Evolutionary conservation across 2,797 vertebrate genomes (phyloP).

Genomic region (Antrozous pallidus): DNA sequence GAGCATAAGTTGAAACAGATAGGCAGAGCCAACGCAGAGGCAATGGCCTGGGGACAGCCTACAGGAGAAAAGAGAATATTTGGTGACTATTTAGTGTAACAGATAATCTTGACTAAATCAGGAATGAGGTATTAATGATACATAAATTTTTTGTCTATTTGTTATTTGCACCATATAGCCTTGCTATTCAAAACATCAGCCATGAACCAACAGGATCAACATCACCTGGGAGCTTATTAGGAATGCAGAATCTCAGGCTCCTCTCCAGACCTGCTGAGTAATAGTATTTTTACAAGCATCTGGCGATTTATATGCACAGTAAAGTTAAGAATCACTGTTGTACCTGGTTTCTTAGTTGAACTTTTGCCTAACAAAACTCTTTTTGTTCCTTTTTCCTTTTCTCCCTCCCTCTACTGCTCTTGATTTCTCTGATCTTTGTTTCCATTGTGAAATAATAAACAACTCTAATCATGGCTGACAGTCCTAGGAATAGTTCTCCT

Average conservation of each 20-base stretch:
- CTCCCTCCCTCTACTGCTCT: not conserved
- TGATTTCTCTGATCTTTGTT: constrained; percentile 28
- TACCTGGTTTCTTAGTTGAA: constrained; percentile 10
- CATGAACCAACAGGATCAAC: not conserved
- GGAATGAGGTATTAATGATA: not conserved
- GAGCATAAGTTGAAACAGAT: constrained; percentile 25
- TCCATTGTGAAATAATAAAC: constrained; percentile 22
- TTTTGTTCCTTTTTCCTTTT: not conserved
- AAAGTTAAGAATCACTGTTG: not conserved
- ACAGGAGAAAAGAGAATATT: constrained; percentile 23
- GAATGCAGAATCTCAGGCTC: not conserved
- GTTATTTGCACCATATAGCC: not conserved
- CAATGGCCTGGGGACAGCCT: not conserved
- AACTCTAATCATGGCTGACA: not conserved
- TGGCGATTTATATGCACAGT: not conserved
- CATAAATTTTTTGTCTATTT: not conserved
- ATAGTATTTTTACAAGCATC: not conserved
- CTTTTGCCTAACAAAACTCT: constrained; percentile 10
- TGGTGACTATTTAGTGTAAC: not conserved
- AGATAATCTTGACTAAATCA: constrained; percentile 16
- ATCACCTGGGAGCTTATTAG: not conserved
- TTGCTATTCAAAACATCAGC: constrained; percentile 20
- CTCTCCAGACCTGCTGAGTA: not conserved
- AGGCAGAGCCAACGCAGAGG: not conserved
- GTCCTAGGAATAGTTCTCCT: not conserved